Base-by-base conservation (phyloP, 2,113 vertebrate species). In the Takifugu flavidus region DNA sequence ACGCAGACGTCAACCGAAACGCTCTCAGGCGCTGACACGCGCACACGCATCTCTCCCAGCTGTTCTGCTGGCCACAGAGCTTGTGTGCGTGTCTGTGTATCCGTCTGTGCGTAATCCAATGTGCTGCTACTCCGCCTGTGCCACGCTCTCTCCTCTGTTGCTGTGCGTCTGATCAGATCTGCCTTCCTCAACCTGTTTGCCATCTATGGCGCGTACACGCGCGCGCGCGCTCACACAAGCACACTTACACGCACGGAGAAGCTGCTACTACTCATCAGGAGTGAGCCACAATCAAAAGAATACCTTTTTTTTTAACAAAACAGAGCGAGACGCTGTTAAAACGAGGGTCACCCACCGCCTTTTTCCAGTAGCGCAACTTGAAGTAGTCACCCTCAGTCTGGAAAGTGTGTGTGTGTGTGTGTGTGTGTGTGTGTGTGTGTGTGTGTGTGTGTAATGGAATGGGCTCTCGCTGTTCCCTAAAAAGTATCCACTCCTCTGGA, bases 101-200 rank as follows among this genome's bases (percentile, higher is more conserved):
- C 67, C 42, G 70, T 59, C 42, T 84, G 84, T 82, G 83, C 80
- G 78, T 87, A 82, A 85, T 81, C 80, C 79, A 84, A 77, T 87
- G 86, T 80, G 85, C 82, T 80, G 79, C 79, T 84, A 78, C 79
- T 87, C 82, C 83, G 83, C 79, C 85, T 77, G 79, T 84, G 85
- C 86, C 84, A 86, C 79, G 72, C 86, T 82, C 78, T 75, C 80
- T 78, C 77, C 84, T 86, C 88, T 89, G 88, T 88, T 89, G 88
- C 88, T 89, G 88, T 88, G 88, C 86, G 79, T 87, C 87, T 86
- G 84, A 86, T 89, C 86, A 82, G 88, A 89, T 89, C 88, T 87
- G 88, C 88, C 88, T 88, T 80, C 64, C 80, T 83, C 84, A 85
- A 88, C 88, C 86, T 85, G 83, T 89, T 86, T 79, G 80, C 83